Base-by-base conservation (phyloP, 2,888 invertebrate species). In the Orthosia incerta region DNA sequence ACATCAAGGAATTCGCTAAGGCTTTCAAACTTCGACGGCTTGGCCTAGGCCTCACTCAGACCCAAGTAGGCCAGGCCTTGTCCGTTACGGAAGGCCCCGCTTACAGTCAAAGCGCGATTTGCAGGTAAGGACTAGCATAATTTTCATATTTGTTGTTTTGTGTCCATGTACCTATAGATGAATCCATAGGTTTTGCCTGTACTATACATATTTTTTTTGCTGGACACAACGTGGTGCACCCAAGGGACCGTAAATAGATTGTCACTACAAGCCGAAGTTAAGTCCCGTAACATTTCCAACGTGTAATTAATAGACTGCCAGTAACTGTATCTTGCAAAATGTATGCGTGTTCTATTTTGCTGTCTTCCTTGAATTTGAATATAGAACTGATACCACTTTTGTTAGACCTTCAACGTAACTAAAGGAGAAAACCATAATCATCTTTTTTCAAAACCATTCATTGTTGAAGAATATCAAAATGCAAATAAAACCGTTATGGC, bases 41-140 rank as follows among this genome's bases (percentile, higher is more conserved):
- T 80, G 99, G 99, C 16, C 96, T 99, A 85, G 99, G 99, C 71
- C 97, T 99, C 79, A 99, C 99, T 57, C 99, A 99, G 95, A 99
- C 99, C 0, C 99, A 99, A 97, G 99, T 99, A 70, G 99, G 99
- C n/a, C 99, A 99, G 95, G 99, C 99, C 56, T 96, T 99, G 16
- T 99, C 99, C 82, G 98, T 99, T 73, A 99, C 99, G 31, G 99
- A 99, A 96, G 99, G 99, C 70, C 99, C 99, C 50, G 99, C 99
- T 66, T 99, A 99, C 96, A 99, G 99, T 96, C 99, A 99, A 97
- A 99, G 99, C 95, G 99, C 99, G 88, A 99, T 99, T 94, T 99
- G 99, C 98, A 99, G 99, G 99, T 99, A 97, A 79, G 80, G 82
- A 69, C 63, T 74, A 79, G 66, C 59, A 50, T 76, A 65, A 60